Percentiles rank a stretch among this genome's conserved stretches.
Evolutionary conservation across 2,888 invertebrate genomes (phyloP).

Genomic region (Conus canariensis): DNA sequence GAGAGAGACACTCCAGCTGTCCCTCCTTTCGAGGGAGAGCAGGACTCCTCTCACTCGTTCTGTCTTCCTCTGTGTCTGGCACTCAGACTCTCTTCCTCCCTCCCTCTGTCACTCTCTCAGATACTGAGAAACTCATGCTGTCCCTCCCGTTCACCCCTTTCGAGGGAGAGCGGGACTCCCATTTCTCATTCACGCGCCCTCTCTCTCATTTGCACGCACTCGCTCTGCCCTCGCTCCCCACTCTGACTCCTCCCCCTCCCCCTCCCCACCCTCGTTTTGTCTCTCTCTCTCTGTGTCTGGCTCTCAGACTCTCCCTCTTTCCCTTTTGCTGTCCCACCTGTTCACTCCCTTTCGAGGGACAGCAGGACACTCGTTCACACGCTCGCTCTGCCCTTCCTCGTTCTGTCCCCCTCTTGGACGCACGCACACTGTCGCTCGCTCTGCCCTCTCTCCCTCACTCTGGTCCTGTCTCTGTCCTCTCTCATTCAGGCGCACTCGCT

Average conservation of each 20-base stretch:
- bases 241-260: neutral
- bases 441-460: neutral
- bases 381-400: neutral
- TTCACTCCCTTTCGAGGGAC: neutral
- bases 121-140: too few species aligned
- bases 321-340: neutral
- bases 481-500: too few species aligned
- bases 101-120: too few species aligned
- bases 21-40: too few species aligned
- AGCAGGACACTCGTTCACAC: neutral
- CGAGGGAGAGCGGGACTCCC: neutral
- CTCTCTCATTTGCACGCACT: too few species aligned
- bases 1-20: too few species aligned
- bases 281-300: constrained; percentile 12
- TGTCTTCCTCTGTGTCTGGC: neutral
- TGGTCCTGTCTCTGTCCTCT: neutral
- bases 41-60: neutral
- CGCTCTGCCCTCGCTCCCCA: too few species aligned
- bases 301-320: neutral
- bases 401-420: too few species aligned
- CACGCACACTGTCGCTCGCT: too few species aligned
- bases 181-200: constrained; percentile 15
- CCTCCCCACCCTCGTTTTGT: neutral
- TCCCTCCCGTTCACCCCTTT: neutral
- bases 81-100: neutral